These are phyloP conservation scores for Sinosuthora webbiana DNA, from an alignment of 2,113 vertebrate genomes.

Conservation along the genomic window DNA sequence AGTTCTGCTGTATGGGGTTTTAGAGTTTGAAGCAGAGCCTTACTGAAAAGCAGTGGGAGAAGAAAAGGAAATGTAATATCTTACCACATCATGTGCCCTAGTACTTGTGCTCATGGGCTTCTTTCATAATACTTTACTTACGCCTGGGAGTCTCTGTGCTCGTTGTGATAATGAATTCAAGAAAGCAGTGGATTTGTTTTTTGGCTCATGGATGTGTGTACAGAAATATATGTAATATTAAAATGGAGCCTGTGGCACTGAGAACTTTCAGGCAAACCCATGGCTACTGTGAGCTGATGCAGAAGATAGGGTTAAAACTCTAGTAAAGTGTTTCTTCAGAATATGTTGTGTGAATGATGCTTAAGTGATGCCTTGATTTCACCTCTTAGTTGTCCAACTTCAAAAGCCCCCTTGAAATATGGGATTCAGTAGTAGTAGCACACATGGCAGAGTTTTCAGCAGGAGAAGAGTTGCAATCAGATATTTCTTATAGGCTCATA, in stretches of 20 bases:
- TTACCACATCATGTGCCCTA: not conserved
- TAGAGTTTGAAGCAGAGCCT: not conserved
- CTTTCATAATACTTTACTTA: not conserved
- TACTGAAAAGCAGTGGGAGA: not conserved
- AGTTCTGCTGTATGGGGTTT: not conserved
- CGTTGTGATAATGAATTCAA: not conserved
- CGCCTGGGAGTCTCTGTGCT: not conserved
- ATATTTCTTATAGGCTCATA: not conserved
- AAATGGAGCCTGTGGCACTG: not conserved
- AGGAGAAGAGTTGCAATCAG: not conserved
- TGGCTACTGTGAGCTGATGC: not conserved
- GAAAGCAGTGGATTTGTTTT: not conserved
- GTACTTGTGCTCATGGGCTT: not conserved
- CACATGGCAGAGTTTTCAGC: not conserved
- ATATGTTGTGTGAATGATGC: not conserved
- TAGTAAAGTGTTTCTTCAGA: not conserved
- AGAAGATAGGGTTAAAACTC: not conserved
- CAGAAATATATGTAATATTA: not conserved
- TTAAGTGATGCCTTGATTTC: not conserved
- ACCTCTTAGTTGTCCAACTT: not conserved
- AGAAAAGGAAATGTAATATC: not conserved
- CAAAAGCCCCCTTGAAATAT: not conserved
- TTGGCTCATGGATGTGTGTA: not conserved
- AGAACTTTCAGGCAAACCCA: not conserved
- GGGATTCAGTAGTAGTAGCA: not conserved